Conservation (phyloP, 2,888 invertebrate genomes). For the Xylocampa areola region DNA sequence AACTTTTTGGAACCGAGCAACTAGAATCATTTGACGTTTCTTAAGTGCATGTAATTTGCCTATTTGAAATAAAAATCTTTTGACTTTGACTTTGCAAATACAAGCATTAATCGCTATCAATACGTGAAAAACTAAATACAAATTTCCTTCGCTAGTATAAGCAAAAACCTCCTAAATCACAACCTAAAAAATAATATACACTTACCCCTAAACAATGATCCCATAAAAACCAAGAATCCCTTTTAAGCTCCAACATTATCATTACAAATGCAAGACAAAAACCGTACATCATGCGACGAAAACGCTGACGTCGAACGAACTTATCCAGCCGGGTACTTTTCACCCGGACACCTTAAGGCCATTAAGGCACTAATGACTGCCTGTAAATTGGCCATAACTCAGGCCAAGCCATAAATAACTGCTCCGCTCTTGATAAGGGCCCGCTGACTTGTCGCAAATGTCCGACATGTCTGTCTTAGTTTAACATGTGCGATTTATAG, state of each 20-base stretch:
- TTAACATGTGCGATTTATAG: conserved; percentile 85
- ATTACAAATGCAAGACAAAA: conserved; percentile 62
- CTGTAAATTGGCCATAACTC: conserved; percentile 90
- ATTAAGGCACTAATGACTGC: conserved; percentile 89
- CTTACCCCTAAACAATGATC: conserved; percentile 20
- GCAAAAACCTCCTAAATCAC: conserved; percentile 20
- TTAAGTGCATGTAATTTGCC: no score
- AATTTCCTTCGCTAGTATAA: no score
- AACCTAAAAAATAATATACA: conserved; percentile 12
- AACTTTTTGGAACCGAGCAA: no score
- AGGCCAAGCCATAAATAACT: conserved; percentile 86
- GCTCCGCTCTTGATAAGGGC: conserved; percentile 85
- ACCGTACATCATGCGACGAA: conserved; percentile 66
- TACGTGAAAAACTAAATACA: no score
- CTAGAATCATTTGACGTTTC: no score
- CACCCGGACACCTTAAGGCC: conserved; percentile 86
- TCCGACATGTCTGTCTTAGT: conserved; percentile 85
- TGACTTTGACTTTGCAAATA: no score
- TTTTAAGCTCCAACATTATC: conserved; percentile 40
- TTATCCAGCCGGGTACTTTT: conserved; percentile 81
- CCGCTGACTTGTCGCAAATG: conserved; percentile 84
- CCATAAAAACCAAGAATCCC: conserved; percentile 56
- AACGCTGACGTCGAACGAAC: conserved; percentile 80
- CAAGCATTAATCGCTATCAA: no score
- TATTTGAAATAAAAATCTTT: no score